Evolutionary conservation across 2,797 vertebrate genomes (phyloP).

Genomic region (Rhynchotus rufescens): DNA sequence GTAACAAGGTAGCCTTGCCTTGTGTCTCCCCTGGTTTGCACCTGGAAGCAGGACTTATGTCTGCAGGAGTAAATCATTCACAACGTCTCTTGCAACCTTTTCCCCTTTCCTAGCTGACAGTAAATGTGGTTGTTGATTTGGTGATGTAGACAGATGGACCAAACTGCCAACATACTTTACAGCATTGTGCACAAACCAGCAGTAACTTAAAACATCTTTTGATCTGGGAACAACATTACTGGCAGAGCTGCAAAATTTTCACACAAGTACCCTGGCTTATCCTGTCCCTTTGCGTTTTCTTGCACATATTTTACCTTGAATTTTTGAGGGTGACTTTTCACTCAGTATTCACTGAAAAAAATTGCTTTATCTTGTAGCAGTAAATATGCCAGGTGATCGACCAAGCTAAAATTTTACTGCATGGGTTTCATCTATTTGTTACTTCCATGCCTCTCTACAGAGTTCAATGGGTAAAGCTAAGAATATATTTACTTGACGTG

Average conservation of each 20-base stretch:
- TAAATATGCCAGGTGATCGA: slow-evolving; percentile 35
- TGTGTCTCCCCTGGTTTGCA: neutral
- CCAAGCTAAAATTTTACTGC: neutral
- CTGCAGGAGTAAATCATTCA: neutral
- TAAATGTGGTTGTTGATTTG: neutral
- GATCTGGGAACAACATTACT: neutral
- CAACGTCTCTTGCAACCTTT: neutral
- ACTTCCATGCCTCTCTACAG: neutral
- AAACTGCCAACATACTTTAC: neutral
- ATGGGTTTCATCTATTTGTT: neutral
- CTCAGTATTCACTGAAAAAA: neutral
- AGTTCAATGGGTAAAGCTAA: slow-evolving; percentile 39
- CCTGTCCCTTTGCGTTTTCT: neutral
- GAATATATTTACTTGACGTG: slow-evolving; percentile 55
- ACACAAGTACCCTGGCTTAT: slow-evolving; percentile 14
- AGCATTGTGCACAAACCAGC: neutral
- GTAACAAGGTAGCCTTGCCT: rapidly evolving
- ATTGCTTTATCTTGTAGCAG: slow-evolving; percentile 19
- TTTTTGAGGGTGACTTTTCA: slow-evolving; percentile 22
- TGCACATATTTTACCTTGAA: neutral
- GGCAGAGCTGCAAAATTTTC: slow-evolving; percentile 10
- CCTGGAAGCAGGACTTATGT: neutral
- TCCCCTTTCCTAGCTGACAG: neutral
- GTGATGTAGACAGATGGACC: neutral
- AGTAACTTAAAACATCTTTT: neutral